Percentiles rank a stretch among this genome's conserved stretches.
These are phyloP conservation scores for Oikopleura dioica DNA, from an alignment of 23 tunicate genomes.

Conservation along the genomic window DNA sequence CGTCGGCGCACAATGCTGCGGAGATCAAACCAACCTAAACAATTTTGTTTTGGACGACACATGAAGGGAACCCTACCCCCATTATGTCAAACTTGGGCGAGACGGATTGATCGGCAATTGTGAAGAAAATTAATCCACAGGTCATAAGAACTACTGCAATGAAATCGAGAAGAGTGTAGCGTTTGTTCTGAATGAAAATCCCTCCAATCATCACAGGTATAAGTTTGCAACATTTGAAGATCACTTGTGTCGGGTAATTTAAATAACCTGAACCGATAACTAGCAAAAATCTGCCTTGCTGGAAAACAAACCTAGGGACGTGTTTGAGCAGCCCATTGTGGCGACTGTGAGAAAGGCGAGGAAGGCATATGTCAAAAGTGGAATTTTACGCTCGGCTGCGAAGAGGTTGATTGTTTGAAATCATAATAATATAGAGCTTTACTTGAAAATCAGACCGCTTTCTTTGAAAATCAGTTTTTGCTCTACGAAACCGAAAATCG, in stretches of 20 bases:
- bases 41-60: no score
- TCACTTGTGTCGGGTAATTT: conserved; percentile 64
- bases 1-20: conserved; percentile 42
- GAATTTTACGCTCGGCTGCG: conserved; percentile 18
- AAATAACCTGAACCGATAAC: no score
- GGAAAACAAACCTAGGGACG: conserved; percentile 56
- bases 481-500: conserved; percentile 43
- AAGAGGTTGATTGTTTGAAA: background rate
- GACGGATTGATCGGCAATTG: conserved; percentile 32
- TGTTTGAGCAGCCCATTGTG: conserved; percentile 57
- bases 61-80: conserved; percentile 17
- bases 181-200: conserved; percentile 40
- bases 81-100: conserved; percentile 45
- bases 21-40: conserved; percentile 20
- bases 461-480: conserved; percentile 13
- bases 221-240: conserved; percentile 60
- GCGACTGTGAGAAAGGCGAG: conserved; percentile 43
- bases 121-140: conserved; percentile 31
- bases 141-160: conserved; percentile 30
- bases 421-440: background rate
- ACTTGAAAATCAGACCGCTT: conserved; percentile 14
- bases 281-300: no score
- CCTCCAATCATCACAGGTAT: conserved; percentile 75
- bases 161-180: conserved; percentile 21
- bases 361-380: conserved; percentile 19